Conservation (phyloP, 1,140 invertebrate species). For the Drosophila varians region DNA sequence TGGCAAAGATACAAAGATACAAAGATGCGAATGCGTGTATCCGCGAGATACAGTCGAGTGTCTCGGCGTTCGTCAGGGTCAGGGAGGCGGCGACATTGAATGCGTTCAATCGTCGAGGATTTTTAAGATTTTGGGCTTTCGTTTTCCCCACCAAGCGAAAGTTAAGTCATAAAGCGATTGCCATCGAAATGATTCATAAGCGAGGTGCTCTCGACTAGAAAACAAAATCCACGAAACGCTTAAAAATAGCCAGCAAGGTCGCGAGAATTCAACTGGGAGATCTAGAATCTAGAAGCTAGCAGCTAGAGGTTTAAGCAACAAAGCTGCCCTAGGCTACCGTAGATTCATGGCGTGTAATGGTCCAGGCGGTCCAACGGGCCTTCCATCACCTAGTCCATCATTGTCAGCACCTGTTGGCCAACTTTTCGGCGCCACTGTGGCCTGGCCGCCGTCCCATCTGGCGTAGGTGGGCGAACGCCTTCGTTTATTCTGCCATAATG, state of each 20-base stretch:
- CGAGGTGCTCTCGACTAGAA: constrained; percentile 24
- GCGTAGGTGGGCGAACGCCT: constrained; percentile 59
- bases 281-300: constrained; percentile 27
- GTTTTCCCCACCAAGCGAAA: constrained; percentile 51
- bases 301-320: constrained; percentile 11
- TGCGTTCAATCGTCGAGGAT: constrained; percentile 53
- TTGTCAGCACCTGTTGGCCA: constrained; percentile 8
- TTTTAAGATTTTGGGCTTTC: constrained; percentile 36
- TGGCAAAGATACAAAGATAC: constrained; percentile 5
- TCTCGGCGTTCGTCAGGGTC: constrained; percentile 47
- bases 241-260: constrained; percentile 72
- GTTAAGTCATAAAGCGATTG: constrained; percentile 42
- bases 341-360: constrained; percentile 25
- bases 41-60: constrained; percentile 18
- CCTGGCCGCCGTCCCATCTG: constrained; percentile 27
- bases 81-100: constrained; percentile 62
- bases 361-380: constrained; percentile 14
- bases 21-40: constrained; percentile 12
- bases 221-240: constrained; percentile 45
- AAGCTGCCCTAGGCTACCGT: constrained; percentile 17
- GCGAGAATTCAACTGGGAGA: constrained; percentile 35
- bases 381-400: neutral
- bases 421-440: constrained; percentile 52
- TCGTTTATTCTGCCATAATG: constrained; percentile 61
- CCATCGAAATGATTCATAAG: constrained; percentile 70